Conservation (phyloP, 2,797 vertebrate genomes). For the Champsocephalus gunnari region DNA sequence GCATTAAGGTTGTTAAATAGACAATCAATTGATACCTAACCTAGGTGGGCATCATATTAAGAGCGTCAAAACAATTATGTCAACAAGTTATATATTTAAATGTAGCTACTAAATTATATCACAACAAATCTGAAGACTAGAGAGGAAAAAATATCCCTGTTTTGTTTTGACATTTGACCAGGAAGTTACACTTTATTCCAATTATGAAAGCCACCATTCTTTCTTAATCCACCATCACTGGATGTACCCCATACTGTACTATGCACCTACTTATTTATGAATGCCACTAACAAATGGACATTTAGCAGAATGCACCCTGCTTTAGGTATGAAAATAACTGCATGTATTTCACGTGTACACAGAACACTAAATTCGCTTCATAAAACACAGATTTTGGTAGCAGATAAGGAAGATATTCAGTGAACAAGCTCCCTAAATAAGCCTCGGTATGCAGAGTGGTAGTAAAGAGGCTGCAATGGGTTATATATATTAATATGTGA, state of each 20-base stretch:
- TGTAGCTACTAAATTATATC: not conserved
- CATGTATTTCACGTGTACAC: not conserved
- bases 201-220: not conserved
- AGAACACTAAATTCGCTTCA: not conserved
- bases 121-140: not conserved
- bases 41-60: not conserved
- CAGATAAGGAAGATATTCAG: constrained; percentile 9
- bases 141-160: not conserved
- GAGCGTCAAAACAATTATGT: constrained; percentile 12
- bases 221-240: constrained; percentile 6
- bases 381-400: constrained; percentile 1
- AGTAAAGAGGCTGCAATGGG: constrained; percentile 16
- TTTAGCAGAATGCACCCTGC: not conserved
- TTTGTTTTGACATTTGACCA: not conserved
- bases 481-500: constrained; percentile 11
- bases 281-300: not conserved
- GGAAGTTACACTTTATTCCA: not conserved
- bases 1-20: constrained; percentile 11
- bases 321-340: constrained; percentile 3
- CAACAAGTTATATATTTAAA: constrained; percentile 7
- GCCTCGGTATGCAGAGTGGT: constrained; percentile 3
- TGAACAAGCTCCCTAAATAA: constrained; percentile 5
- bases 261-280: not conserved
- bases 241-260: not conserved
- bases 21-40: constrained; percentile 14